Evolutionary conservation across 1,140 invertebrate genomes (phyloP).

Genomic region (Penaeus japonicus): DNA sequence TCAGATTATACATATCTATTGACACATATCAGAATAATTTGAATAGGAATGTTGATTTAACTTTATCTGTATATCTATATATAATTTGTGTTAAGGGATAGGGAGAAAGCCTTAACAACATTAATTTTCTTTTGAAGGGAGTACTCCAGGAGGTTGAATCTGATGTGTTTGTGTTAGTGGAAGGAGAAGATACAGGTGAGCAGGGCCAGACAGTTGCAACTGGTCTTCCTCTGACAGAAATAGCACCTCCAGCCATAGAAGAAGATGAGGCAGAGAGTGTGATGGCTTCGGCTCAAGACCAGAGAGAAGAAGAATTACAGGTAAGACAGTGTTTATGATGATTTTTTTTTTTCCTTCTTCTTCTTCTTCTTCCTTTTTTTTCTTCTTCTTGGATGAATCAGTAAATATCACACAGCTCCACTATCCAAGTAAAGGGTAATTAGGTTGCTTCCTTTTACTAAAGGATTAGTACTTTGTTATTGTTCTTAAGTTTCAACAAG

Average conservation of each 20-base stretch:
- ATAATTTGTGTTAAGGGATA: neutral
- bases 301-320: slow-evolving; percentile 91
- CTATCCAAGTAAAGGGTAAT: no score
- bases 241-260: slow-evolving; percentile 71
- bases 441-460: no score
- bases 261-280: slow-evolving; percentile 92
- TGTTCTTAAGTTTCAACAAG: no score
- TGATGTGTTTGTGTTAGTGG: slow-evolving; percentile 81
- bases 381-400: no score
- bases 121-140: slow-evolving; percentile 65
- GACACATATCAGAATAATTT: no score
- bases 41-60: no score
- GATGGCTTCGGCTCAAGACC: slow-evolving; percentile 91
- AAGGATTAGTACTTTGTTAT: no score
- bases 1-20: no score
- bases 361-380: no score
- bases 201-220: slow-evolving; percentile 61
- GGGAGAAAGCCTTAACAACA: neutral
- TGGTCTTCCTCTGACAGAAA: slow-evolving; percentile 59
- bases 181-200: slow-evolving; percentile 70
- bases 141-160: slow-evolving; percentile 78
- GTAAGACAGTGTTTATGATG: slow-evolving; percentile 62
- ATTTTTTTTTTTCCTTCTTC: neutral
- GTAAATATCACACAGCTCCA: no score
- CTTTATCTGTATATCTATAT: neutral